Base-by-base conservation (phyloP, 2,113 vertebrate species). In the Pyxicephalus adspersus region DNA sequence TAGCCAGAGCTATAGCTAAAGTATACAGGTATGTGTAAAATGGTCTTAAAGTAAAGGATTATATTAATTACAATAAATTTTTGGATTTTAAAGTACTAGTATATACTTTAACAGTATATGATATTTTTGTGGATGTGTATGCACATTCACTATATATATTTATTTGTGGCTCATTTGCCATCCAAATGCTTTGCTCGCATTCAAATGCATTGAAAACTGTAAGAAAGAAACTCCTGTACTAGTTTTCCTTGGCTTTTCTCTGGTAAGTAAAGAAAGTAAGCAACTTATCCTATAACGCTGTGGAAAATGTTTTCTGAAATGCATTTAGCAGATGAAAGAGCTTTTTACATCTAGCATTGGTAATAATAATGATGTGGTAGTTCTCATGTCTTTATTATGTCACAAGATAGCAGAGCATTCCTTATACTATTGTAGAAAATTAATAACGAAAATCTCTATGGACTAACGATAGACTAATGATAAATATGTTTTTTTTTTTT, bases 131-230 rank as follows among this genome's bases (percentile, higher is more conserved):
- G 9, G 15, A 45, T 45, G 38, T 45, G 38, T 45, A 45, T 45
- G 38, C 38, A 45, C 15, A 45, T 45, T 45, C 38, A 23, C 22
- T 23, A 61, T 60, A 22, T 61, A 19, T 19, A 38, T 8, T 34
- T 19, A 28, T 18, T 28, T 65, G 60, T 31, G 38, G 22, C 17
- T 77, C 7, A 26, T 28, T 54, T 76, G 50, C 11, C 11, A 22
- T 34, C n/a, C 31, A 74, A 74, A 74, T 65, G 61, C 75, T 65
- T 54, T 52, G 20, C 61, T 77, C 54, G 61, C 50, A 77, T 19
- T 65, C 50, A 76, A 63, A 50, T 29, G 31, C 57, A 13, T n/a
- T 55, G 50, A 25, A 28, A 26, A 19, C 17, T 45, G 73, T 76
- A 63, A 63, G 17, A 45, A 34, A 50, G n/a, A 63, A 63, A 77